A percentile compares a stretch with the other conserved stretches of the same genome.
These are phyloP conservation scores for Drosophila orosa DNA, from an alignment of 1,140 invertebrate species.

Conservation along the genomic window DNA sequence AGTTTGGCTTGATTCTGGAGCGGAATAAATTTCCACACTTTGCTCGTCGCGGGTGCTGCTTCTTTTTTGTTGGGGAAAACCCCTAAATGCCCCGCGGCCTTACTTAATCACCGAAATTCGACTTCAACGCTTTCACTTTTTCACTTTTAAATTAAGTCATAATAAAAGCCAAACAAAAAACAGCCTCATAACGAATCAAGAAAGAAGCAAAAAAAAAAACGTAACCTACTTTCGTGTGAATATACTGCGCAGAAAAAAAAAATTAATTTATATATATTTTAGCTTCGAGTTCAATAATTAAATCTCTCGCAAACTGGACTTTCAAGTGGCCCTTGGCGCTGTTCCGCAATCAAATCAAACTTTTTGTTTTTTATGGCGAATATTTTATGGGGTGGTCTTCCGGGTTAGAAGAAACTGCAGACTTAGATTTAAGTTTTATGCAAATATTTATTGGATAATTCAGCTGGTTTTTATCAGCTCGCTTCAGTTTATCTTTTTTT, in stretches of 20 bases:
- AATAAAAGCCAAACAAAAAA: slow-evolving; percentile 56
- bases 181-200: slow-evolving; percentile 16
- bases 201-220: slow-evolving; percentile 30
- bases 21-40: slow-evolving; percentile 25
- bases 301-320: slow-evolving; percentile 36
- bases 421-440: slow-evolving; percentile 2
- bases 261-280: background rate
- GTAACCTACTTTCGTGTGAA: slow-evolving; percentile 72
- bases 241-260: slow-evolving; percentile 41
- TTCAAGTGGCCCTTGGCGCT: slow-evolving; percentile 29
- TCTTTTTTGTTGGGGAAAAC: slow-evolving; percentile 26
- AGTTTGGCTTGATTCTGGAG: slow-evolving; percentile 52
- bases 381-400: slow-evolving; percentile 20
- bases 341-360: slow-evolving; percentile 17
- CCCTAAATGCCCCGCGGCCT: slow-evolving; percentile 23
- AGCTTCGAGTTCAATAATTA: slow-evolving; percentile 48
- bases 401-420: slow-evolving; percentile 13
- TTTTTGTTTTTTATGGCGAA: slow-evolving; percentile 18
- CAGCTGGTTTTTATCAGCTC: slow-evolving; percentile 2
- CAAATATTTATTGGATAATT: background rate
- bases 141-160: slow-evolving; percentile 82
- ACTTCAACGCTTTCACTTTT: slow-evolving; percentile 72
- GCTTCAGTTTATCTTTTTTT: slow-evolving; percentile 3
- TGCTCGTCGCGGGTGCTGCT: background rate
- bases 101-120: slow-evolving; percentile 57